Evolutionary conservation across 2,888 invertebrate genomes (phyloP), one percentile per base, ranked within the genome.

Genomic region (Piscicola geometra): DNA sequence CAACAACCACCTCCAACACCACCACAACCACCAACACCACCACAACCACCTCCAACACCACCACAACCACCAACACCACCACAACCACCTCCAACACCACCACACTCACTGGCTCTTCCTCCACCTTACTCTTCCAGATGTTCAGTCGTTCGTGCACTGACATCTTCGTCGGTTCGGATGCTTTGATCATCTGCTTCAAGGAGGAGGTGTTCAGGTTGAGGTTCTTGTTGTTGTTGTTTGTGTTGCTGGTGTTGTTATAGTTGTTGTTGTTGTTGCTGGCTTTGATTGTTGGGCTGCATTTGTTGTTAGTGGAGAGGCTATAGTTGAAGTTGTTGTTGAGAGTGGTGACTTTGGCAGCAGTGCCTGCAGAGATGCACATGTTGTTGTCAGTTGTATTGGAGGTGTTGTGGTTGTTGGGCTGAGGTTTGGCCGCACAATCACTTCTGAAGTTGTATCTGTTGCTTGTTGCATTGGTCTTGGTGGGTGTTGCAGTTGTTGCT

Each of bases 71-170:
- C 41, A 5, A 41, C 41, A 9, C 41, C 5, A 5, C 41, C 5
- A 5, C 41, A 5, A 9, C 41, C 41, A 41, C 41, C 41, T 15
- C 5, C 15, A 9, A 9, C 41, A 41, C 41, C 41, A 5, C 5
- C 41, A 28, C 28, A 67, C 33, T 3, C 5, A 3, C 64, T n/a
- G 5, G 5, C n/a, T n/a, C 3, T 21, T 64, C 25, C 5, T 30
- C 33, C 21, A 30, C 67, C 35, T 35, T 32, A 28, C 30, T 67
- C n/a, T 67, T 67, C 67, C 67, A 67, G 67, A 35, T 35, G 35
- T 32, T 33, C 28, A 67, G 35, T 21, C 67, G 3, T 28, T 67
- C 67, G 30, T 35, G 67, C 21, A 67, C 67, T 12, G 30, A 30
- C 67, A 33, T 67, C n/a, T 35, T 67, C 3, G 67, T 67, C 9